Conservation (phyloP, 2,113 vertebrate genomes). For the Periophthalmodon schlosseri region DNA sequence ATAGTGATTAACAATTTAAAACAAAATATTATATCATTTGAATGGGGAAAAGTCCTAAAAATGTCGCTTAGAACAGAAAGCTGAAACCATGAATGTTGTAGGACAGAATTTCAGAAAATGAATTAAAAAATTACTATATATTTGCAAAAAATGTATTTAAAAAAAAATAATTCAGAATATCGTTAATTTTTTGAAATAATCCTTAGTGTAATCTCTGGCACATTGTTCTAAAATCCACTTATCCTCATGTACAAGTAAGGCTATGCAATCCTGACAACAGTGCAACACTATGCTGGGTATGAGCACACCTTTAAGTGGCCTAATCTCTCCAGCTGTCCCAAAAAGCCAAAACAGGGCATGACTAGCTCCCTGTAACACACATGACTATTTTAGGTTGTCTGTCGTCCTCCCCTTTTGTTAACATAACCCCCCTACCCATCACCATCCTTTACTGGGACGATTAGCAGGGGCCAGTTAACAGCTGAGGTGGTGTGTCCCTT, state of each 20-base stretch:
- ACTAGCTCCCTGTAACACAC: conserved; percentile 19
- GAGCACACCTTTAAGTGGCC: conserved; percentile 31
- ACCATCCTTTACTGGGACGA: conserved; percentile 42
- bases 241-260: conserved; percentile 2
- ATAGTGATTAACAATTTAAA: no score
- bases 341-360: conserved; percentile 61
- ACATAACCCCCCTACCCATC: conserved; percentile 3
- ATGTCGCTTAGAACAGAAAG: no score
- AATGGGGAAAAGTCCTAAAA: no score
- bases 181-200: neutral
- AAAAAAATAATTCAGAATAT: neutral
- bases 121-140: no score
- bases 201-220: neutral
- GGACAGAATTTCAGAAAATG: no score
- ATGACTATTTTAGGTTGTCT: conserved; percentile 70
- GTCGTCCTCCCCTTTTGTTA: neutral
- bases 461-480: conserved; percentile 61
- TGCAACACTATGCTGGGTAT: conserved; percentile 29
- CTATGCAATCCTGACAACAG: conserved; percentile 19
- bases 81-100: no score
- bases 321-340: conserved; percentile 52
- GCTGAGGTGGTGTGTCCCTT: conserved; percentile 62
- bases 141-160: no score
- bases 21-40: no score
- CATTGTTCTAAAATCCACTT: neutral